A percentile compares a stretch with the other conserved stretches of the same genome.
These are phyloP conservation scores for Furcula furcula DNA, from an alignment of 2,888 invertebrate species.

Conservation along the genomic window DNA sequence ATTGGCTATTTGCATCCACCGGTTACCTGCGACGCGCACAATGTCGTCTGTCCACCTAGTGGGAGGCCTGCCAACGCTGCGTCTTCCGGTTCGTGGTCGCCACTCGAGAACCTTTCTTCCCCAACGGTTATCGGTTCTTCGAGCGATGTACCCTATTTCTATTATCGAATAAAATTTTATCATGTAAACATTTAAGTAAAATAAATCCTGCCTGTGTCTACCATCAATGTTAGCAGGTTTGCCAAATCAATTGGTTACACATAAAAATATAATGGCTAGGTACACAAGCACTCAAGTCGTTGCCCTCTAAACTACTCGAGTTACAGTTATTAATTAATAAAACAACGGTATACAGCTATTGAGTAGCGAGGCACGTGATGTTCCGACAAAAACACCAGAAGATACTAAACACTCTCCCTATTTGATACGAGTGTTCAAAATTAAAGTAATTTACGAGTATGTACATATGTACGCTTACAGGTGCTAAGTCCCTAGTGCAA, in stretches of 20 bases:
- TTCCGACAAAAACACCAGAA: slow-evolving; percentile 16
- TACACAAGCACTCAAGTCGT: slow-evolving; percentile 41
- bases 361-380: slow-evolving; percentile 40
- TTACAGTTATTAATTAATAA: slow-evolving; percentile 68
- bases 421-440: slow-evolving; percentile 5
- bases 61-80: too few relatives aligned
- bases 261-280: slow-evolving; percentile 47
- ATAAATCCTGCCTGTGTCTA: too few relatives aligned
- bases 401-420: slow-evolving; percentile 18
- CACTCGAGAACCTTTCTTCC: too few relatives aligned
- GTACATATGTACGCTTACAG: neutral
- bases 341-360: slow-evolving; percentile 60
- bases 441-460: neutral
- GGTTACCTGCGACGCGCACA: too few relatives aligned
- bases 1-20: too few relatives aligned
- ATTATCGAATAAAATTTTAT: too few relatives aligned
- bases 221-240: slow-evolving; percentile 12
- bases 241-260: slow-evolving; percentile 43
- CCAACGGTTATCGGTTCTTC: too few relatives aligned
- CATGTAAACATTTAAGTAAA: too few relatives aligned
- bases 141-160: too few relatives aligned
- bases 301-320: slow-evolving; percentile 60
- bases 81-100: too few relatives aligned
- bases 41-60: too few relatives aligned
- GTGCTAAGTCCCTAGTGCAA: too few relatives aligned